A percentile compares a stretch with the other conserved stretches of the same genome.
Evolutionary conservation across 2,797 vertebrate genomes (phyloP).

Genomic region (Anomalospiza imberbis): DNA sequence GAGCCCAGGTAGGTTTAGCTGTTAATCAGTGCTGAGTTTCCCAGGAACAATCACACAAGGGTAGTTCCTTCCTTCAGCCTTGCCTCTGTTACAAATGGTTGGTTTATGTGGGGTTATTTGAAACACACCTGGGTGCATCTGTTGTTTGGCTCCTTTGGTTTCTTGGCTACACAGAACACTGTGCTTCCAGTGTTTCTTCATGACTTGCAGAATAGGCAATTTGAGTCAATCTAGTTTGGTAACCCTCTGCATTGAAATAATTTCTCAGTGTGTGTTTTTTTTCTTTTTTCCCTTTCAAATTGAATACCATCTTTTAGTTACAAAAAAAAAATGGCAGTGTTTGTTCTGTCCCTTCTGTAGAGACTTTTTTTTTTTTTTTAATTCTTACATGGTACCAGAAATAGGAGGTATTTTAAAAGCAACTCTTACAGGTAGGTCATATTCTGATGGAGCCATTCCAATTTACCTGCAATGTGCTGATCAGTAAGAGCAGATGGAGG

Average conservation of each 20-base stretch:
- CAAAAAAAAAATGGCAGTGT: neutral
- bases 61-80: neutral
- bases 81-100: neutral
- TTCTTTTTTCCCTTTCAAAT: neutral
- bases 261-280: neutral
- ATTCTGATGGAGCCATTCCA: neutral
- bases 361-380: neutral
- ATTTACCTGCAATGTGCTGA: neutral
- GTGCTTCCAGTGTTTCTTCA: neutral
- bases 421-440: fast-evolving
- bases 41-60: neutral
- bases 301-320: neutral
- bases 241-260: neutral
- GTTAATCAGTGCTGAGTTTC: neutral
- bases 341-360: neutral
- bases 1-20: neutral
- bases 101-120: neutral
- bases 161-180: neutral
- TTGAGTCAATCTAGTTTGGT: neutral
- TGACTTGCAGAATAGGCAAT: neutral
- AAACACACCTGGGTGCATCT: neutral
- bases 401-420: neutral
- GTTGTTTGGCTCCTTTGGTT: neutral
- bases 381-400: neutral
- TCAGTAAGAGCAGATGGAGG: neutral